phyloP scores from a whole-genome alignment of 2,113 vertebrate species.

The Nymphicus hollandicus region DNA sequence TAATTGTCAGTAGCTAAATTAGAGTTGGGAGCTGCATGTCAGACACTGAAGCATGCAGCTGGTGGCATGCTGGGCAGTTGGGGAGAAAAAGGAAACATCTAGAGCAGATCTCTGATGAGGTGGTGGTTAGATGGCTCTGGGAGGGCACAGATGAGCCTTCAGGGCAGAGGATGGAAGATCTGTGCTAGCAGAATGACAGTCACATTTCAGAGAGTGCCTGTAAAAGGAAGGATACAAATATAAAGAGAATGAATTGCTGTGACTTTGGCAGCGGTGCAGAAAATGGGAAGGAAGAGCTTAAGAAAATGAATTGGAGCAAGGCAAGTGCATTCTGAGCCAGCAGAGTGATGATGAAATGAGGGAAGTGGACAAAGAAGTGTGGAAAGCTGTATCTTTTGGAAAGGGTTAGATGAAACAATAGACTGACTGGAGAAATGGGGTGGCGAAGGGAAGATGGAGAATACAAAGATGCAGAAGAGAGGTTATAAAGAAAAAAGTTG shows the following conservation, averaged over 20 bases:
- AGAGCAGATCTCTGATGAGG: neutral
- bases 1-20: neutral
- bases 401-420: neutral
- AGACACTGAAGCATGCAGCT: neutral
- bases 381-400: neutral
- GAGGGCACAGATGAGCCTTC: neutral
- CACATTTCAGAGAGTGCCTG: neutral
- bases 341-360: neutral
- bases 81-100: neutral
- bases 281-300: constrained; percentile 21
- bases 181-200: neutral
- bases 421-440: neutral
- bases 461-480: neutral
- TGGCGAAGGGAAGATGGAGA: neutral
- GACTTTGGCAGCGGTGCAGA: neutral
- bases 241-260: neutral
- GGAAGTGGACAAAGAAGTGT: neutral
- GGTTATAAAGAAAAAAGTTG: neutral
- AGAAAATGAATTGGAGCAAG: constrained; percentile 1
- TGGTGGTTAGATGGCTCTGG: neutral
- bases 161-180: neutral
- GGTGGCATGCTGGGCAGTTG: neutral
- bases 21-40: neutral
- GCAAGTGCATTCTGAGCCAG: neutral
- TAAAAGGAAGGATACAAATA: neutral